phyloP scores from a whole-genome alignment of 1,140 invertebrate genomes.

The Plodia interpunctella region DNA sequence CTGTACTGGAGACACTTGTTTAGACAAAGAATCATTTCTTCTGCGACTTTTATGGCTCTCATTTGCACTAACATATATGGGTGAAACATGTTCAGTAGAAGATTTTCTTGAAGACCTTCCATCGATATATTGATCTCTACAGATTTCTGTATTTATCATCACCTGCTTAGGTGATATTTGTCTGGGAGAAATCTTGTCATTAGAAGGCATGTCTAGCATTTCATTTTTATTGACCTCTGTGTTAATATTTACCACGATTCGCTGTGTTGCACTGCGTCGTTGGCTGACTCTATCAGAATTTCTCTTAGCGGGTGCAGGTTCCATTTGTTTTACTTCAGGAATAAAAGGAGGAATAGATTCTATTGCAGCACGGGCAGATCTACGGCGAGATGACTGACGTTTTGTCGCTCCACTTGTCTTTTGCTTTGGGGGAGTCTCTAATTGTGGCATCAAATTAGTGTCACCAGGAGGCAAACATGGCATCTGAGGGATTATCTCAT shows the following conservation, averaged over 20 bases:
- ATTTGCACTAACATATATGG: neutral
- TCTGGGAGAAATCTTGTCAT: neutral
- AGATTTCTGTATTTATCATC: neutral
- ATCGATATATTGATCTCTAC: neutral
- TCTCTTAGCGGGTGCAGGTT: neutral
- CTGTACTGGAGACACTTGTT: neutral
- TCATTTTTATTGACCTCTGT: neutral
- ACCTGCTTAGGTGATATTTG: neutral
- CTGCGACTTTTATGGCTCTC: neutral
- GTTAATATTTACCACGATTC: neutral
- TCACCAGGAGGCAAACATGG: neutral
- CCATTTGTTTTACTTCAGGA: neutral
- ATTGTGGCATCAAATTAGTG: neutral
- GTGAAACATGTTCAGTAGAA: neutral
- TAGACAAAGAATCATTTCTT: neutral
- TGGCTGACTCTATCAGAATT: neutral
- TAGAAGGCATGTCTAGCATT: neutral
- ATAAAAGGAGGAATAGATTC: neutral
- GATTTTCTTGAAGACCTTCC: neutral
- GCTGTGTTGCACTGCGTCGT: neutral
- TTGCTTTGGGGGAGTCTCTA: conserved; percentile 8
- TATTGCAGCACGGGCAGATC: conserved; percentile 10
- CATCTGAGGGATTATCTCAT: conserved; percentile 3
- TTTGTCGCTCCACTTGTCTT: conserved; percentile 7
- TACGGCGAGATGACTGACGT: conserved; percentile 19